These are phyloP conservation scores for Neomorphus geoffroyi DNA, from an alignment of 2,797 vertebrate genomes.

Conservation along the genomic window DNA sequence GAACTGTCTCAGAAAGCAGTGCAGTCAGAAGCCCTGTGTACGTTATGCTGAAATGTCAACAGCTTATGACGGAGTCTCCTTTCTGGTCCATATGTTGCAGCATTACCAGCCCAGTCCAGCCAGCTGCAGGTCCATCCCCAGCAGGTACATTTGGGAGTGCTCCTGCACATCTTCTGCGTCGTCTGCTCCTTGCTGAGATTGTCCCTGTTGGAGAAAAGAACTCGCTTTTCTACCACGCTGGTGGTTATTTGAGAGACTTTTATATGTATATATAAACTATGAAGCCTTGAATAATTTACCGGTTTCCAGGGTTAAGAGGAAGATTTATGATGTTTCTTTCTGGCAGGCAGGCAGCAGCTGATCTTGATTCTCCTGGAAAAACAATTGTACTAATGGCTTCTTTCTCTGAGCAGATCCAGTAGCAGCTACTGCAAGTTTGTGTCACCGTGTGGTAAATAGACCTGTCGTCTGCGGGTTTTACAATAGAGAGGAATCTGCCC, in stretches of 20 bases:
- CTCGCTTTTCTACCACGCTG: background rate
- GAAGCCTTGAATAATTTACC: conserved; percentile 61
- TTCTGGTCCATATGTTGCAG: background rate
- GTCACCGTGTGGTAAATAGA: background rate
- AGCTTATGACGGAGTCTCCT: background rate
- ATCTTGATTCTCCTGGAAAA: conserved; percentile 38
- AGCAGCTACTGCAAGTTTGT: background rate
- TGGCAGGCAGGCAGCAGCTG: conserved; percentile 30
- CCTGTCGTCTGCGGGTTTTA: background rate
- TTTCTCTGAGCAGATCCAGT: background rate
- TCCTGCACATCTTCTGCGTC: background rate
- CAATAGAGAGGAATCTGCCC: background rate
- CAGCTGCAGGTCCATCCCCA: background rate
- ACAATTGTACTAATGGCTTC: background rate
- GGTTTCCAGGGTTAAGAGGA: conserved; percentile 55
- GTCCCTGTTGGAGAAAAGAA: background rate
- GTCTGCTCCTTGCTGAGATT: background rate
- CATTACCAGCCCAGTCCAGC: background rate
- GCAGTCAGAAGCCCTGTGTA: background rate
- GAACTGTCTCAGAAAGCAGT: background rate
- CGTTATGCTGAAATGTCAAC: background rate
- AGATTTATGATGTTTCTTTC: conserved; percentile 58
- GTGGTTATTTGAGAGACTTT: background rate
- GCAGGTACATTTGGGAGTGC: background rate
- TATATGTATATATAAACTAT: conserved; percentile 16